Conservation (phyloP, 2,888 invertebrate species). For the Sphaeridia pumilis region DNA sequence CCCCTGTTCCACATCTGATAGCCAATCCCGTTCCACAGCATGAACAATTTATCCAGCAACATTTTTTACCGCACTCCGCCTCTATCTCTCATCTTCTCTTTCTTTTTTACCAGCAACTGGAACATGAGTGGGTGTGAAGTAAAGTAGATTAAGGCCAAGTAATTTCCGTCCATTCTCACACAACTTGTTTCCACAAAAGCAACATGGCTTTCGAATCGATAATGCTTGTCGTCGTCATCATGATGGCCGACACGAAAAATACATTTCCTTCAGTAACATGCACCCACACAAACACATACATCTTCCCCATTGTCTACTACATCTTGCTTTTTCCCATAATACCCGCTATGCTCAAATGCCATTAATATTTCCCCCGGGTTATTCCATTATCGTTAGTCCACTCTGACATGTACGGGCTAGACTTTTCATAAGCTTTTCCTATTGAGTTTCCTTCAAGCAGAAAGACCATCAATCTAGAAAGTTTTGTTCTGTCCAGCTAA, state of each 20-base stretch:
- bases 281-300: not conserved
- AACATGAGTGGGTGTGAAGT: too few species aligned
- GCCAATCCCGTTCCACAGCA: slow-evolving; percentile 15
- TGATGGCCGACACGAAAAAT: too few species aligned
- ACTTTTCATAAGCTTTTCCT: too few species aligned
- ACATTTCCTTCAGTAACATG: too few species aligned
- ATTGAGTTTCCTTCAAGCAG: too few species aligned
- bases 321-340: not conserved
- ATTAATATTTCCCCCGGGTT: not conserved
- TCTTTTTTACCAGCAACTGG: slow-evolving; percentile 1
- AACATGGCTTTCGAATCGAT: too few species aligned
- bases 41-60: not conserved
- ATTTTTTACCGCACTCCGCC: not conserved
- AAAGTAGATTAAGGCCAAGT: too few species aligned
- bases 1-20: slow-evolving; percentile 22
- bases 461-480: not conserved
- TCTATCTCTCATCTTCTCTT: not conserved
- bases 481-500: not conserved
- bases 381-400: not conserved
- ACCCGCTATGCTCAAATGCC: not conserved
- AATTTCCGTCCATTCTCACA: too few species aligned
- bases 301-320: not conserved
- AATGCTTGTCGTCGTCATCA: too few species aligned
- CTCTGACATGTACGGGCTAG: too few species aligned
- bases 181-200: too few species aligned